Conservation (phyloP, 2,113 vertebrate species). For the Bettongia penicillata region DNA sequence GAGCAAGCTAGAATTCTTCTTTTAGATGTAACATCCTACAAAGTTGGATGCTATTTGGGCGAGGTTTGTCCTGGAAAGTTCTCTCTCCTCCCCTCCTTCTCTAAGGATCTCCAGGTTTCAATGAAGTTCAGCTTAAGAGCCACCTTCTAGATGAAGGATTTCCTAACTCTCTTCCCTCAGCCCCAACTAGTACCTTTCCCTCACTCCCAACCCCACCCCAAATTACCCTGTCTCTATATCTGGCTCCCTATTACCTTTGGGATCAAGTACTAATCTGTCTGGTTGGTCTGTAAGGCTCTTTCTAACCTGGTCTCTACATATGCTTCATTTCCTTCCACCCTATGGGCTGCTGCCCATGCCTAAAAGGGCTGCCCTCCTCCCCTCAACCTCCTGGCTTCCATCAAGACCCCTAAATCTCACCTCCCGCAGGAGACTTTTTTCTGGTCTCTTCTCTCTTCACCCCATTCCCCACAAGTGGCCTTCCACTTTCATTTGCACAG, state of each 20-base stretch:
- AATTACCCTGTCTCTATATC: neutral
- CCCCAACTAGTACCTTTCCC: neutral
- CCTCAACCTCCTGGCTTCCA: no score
- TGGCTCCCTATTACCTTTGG: neutral
- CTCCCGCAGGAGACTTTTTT: no score
- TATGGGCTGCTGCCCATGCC: no score
- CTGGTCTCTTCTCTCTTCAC: no score
- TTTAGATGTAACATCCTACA: neutral
- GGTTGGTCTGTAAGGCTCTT: no score
- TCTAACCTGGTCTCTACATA: no score
- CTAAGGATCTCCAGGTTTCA: neutral
- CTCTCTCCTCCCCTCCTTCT: neutral
- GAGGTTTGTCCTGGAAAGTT: neutral
- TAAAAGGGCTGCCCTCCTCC: no score
- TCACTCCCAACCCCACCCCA: accelerated
- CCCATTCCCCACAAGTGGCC: no score
- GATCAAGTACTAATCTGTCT: neutral
- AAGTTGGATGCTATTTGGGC: neutral
- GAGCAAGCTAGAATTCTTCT: neutral
- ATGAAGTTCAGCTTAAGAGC: neutral
- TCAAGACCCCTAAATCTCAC: no score
- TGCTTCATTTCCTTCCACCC: no score
- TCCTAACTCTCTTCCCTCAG: neutral
- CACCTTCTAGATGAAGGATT: neutral
- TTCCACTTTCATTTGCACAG: no score